phyloP scores from a whole-genome alignment of 2,113 vertebrate genomes.

The Bagarius yarrelli region DNA sequence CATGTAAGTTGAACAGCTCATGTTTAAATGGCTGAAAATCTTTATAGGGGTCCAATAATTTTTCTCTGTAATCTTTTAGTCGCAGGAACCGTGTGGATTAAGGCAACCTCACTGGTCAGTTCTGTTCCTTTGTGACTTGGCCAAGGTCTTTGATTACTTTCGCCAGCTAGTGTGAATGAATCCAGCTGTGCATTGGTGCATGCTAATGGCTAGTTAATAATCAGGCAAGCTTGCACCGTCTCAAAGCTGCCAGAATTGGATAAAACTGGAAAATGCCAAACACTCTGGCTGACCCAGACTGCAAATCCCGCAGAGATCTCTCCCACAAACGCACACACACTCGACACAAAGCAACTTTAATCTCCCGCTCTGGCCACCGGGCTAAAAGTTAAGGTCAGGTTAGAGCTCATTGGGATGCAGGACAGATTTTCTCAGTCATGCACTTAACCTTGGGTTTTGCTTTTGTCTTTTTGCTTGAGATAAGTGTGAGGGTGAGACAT shows the following conservation, averaged over 20 bases:
- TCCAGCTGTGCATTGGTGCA: background rate
- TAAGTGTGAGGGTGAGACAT: conserved; percentile 16
- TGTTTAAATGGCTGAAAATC: background rate
- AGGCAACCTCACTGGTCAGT: background rate
- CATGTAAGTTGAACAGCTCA: background rate
- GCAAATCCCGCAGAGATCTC: background rate
- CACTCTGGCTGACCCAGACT: conserved; percentile 45
- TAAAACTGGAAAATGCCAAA: conserved; percentile 51
- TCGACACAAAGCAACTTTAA: conserved; percentile 22
- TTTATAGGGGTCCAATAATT: background rate
- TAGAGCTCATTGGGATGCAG: conserved; percentile 65
- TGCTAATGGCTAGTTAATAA: conserved; percentile 37
- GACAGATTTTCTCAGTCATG: conserved; percentile 56
- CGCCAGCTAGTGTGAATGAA: background rate
- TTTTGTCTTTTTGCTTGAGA: conserved; percentile 43
- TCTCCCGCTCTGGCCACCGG: conserved; percentile 17
- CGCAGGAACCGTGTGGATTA: background rate
- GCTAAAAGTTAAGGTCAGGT: conserved; percentile 58
- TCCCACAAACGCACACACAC: background rate
- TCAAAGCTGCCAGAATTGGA: conserved; percentile 54
- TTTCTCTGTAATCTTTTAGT: background rate
- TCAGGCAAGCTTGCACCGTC: conserved; percentile 42
- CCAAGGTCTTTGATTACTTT: background rate
- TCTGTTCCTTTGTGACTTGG: background rate
- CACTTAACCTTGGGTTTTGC: conserved; percentile 67